Base-by-base conservation (phyloP, 2,888 invertebrate genomes). In the Melanargia galathea region DNA sequence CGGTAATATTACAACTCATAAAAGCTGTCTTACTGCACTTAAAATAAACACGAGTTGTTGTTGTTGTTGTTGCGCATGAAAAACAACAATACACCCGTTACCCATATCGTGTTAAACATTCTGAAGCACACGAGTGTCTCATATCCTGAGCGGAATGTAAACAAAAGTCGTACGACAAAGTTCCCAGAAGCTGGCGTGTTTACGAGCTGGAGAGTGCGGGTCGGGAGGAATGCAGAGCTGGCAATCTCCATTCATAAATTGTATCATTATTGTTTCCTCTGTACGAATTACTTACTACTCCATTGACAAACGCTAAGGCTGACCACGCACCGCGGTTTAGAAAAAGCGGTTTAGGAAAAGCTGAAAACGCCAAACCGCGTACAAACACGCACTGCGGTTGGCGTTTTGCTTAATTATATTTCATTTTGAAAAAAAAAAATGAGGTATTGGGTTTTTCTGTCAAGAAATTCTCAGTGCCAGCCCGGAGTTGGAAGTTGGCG, bases 221-320 rank as follows among this genome's bases (percentile, higher is more conserved):
- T 51, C 49, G 38, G 46, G 26, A 57, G 60, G 64, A 48, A 67
- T 62, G 65, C 67, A 62, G 57, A 77, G 72, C 64, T 75, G 76
- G 78, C 83, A 76, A 64, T 74, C 72, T 74, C 75, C 87, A 87
- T 87, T 87, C 87, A 88, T 84, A 80, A 83, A 82, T 71, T 64
- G 65, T 71, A 64, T 65, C 70, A 64, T 71, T 65, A 73, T 60
- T 55, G 69, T 63, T 69, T 70, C 70, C 71, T 71, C 69, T 64
- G 70, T 76, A 79, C 76, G 59, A 48, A 68, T 78, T 80, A 81
- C 79, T 78, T 80, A 81, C 79, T 71, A 66, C 71, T 73, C 66
- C 77, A 72, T 76, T 79, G 78, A 78, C 77, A 71, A 77, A 64
- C 57, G 58, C 22, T 26, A 69, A 63, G 30, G n/a, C n/a, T n/a